Base-by-base conservation (phyloP, 2,888 invertebrate genomes). In the Xestobium rufovillosum region DNA sequence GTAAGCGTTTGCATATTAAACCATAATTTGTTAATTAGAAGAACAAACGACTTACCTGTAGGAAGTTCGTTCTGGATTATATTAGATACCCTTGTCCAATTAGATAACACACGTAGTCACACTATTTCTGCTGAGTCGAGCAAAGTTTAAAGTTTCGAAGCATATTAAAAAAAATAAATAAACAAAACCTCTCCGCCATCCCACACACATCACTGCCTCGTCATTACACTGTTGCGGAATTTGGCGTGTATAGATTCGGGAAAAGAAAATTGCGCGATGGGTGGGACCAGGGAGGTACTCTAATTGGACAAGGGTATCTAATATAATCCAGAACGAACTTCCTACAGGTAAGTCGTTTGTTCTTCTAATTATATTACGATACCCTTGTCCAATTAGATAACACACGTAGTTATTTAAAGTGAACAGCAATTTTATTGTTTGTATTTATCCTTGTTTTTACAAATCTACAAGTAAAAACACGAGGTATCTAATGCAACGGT, bases 341-440 rank as follows among this genome's bases (percentile, higher is more conserved):
- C 23, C 23, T 19, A 19, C 23, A 19, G 23, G 23, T 19, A 19
- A 19, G 23, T 19, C 23, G 23, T 19, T 19, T 19, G 23, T 19
- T 19, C 23, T 19, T 19, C 6, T 19, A 19, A 19, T 19, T 19
- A 19, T 19, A 19, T 19, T 19, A n/a, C 23, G 23, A 6, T 19
- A 19, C n/a, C 6, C 23, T 19, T n/a, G 23, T 19, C 23, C 23
- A 19, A 19, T 19, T 19, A 19, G 23, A 19, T 19, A 19, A 19
- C 23, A 19, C 23, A 19, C 23, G 23, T 19, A 19, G 23, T 19
- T 19, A 19, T 19, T 19, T 19, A 19, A 19, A 19, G 23, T 19
- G 6, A 19, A 19, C 6, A 19, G n/a, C 6, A 19, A 19, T 19
- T 19, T n/a, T 8, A 19, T 19, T 19, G 6, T 19, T 6, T 19